Conservation (phyloP, 2,888 invertebrate genomes). For the Pseudococcus viburni region DNA sequence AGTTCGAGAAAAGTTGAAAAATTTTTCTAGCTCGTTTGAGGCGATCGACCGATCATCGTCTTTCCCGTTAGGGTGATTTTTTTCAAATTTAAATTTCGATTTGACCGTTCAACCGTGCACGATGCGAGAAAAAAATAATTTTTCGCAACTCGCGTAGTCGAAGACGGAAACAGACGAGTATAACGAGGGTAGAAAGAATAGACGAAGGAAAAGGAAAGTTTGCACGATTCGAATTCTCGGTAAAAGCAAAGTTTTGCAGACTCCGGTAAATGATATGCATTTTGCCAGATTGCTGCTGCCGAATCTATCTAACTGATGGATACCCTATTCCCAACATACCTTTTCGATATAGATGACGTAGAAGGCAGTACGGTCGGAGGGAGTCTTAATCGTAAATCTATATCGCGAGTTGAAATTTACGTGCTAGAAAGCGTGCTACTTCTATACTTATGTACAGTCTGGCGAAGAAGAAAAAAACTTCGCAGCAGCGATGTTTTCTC, state of each 20-base stretch:
- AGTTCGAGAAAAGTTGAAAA: too few species aligned
- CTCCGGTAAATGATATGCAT: constrained; percentile 8
- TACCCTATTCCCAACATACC: not conserved
- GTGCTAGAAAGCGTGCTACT: not conserved
- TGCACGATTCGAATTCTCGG: not conserved
- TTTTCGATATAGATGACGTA: not conserved
- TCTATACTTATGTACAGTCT: not conserved
- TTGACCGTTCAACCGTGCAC: not conserved
- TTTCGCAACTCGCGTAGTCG: not conserved
- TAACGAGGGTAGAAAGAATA: not conserved
- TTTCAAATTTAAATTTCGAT: not conserved
- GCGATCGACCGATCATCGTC: too few species aligned
- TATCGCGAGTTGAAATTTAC: constrained; percentile 27
- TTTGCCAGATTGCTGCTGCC: not conserved
- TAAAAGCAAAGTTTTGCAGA: constrained; percentile 37
- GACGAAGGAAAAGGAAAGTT: not conserved
- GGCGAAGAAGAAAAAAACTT: not conserved
- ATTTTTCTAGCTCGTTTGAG: not conserved
- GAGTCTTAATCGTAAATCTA: constrained; percentile 34
- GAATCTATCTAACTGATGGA: constrained; percentile 2
- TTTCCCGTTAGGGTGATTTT: too few species aligned
- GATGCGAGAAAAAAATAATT: not conserved
- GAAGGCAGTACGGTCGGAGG: not conserved
- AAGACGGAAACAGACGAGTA: not conserved
- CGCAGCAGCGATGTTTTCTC: not conserved